These are phyloP conservation scores for Alethe diademata DNA, from an alignment of 2,113 vertebrate species.

Conservation along the genomic window DNA sequence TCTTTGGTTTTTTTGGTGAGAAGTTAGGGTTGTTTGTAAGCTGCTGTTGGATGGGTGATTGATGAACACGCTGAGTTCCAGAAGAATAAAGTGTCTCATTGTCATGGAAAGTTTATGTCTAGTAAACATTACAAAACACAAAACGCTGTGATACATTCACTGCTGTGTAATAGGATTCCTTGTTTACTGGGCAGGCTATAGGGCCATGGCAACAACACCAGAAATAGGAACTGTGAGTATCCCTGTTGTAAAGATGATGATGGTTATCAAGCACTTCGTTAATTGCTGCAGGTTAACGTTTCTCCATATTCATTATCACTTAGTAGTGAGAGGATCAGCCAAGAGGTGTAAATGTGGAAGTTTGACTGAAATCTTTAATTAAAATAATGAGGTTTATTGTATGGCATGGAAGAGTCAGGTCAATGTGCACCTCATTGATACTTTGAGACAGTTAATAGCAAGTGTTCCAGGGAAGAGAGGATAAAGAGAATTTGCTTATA, in stretches of 20 bases:
- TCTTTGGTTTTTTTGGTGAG: background rate
- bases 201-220: constrained; percentile 47
- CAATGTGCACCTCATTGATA: background rate
- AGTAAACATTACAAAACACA: constrained; percentile 55
- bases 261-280: constrained; percentile 13
- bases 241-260: constrained; percentile 24
- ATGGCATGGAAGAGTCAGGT: background rate
- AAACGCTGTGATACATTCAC: background rate
- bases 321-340: background rate
- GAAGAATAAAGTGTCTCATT: constrained; percentile 9
- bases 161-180: constrained; percentile 54
- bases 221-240: constrained; percentile 44
- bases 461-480: background rate
- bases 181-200: constrained; percentile 31
- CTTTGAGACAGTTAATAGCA: background rate
- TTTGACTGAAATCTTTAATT: background rate
- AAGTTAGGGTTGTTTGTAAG: background rate
- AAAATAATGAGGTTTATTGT: background rate
- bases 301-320: background rate
- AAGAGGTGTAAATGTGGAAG: background rate
- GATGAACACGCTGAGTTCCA: background rate
- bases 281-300: background rate
- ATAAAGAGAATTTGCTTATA: background rate
- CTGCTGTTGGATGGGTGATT: background rate
- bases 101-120: constrained; percentile 48